Percentiles rank a stretch among this genome's conserved stretches.
Conservation (phyloP, 2,113 vertebrate species). For the Glaucomys volans region DNA sequence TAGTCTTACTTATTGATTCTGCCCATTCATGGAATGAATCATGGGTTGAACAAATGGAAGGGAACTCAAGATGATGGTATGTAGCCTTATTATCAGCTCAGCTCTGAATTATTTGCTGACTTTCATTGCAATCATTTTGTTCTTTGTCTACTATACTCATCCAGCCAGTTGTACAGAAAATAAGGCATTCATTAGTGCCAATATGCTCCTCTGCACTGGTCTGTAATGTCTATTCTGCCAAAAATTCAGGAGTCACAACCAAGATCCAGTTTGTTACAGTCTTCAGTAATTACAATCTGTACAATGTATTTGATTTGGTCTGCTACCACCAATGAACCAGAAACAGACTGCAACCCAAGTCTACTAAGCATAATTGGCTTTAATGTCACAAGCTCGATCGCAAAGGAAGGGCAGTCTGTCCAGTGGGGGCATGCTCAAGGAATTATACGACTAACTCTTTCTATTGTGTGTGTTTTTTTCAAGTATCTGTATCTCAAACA, state of each 20-base stretch:
- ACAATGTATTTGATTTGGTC: constrained; percentile 99
- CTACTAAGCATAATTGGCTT: constrained; percentile 97
- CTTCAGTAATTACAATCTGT: constrained; percentile 97
- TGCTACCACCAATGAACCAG: constrained; percentile 99
- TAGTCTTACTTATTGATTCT: constrained; percentile 98
- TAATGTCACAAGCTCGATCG: constrained; percentile 91
- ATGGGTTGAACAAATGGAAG: constrained; percentile 99
- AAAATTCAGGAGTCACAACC: constrained; percentile 99
- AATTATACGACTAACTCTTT: constrained; percentile 96
- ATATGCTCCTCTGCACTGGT: constrained; percentile 97
- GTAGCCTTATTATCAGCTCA: constrained; percentile 96
- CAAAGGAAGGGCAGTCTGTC: constrained; percentile 89
- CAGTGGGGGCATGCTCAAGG: constrained; percentile 99
- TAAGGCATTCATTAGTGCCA: constrained; percentile 98
- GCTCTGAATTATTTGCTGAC: constrained; percentile 95
- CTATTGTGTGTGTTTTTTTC: constrained; percentile 98
- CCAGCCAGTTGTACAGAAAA: constrained; percentile 96
- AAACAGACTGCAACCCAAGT: constrained; percentile 97
- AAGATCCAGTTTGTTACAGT: constrained; percentile 96
- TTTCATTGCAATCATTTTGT: constrained; percentile 93
- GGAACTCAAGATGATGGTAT: constrained; percentile 99
- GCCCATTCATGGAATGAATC: constrained; percentile 99
- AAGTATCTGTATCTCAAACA: constrained; percentile 97
- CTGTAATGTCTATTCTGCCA: constrained; percentile 95
- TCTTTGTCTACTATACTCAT: constrained; percentile 97